A percentile compares a stretch with the other conserved stretches of the same genome.
phyloP scores from a whole-genome alignment of 1,140 invertebrate genomes.

The Cotesia chilonis region DNA sequence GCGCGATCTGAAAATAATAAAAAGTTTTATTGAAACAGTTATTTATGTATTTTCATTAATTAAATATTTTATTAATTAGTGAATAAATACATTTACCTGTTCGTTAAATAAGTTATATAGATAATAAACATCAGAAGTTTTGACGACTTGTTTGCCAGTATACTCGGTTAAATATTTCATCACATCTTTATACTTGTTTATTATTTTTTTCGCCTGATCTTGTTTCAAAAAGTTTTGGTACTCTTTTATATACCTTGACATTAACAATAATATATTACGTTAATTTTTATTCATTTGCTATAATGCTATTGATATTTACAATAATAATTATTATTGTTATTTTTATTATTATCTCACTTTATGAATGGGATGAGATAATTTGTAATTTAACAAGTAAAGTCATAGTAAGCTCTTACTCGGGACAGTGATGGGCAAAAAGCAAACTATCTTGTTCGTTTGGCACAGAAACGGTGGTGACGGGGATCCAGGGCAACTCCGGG shows the following conservation, averaged over 20 bases:
- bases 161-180: constrained; percentile 55
- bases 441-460: constrained; percentile 50
- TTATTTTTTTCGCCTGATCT: constrained; percentile 39
- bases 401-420: constrained; percentile 43
- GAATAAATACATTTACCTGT: constrained; percentile 46
- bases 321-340: not conserved
- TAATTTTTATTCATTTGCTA: constrained; percentile 2
- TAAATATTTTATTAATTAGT: not conserved
- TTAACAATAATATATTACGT: constrained; percentile 24
- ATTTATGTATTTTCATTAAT: not conserved
- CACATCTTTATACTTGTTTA: constrained; percentile 51
- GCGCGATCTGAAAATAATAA: constrained; percentile 43
- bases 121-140: constrained; percentile 48
- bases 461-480: constrained; percentile 54
- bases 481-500: constrained; percentile 73
- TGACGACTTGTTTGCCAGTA: constrained; percentile 51
- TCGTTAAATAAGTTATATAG: constrained; percentile 60
- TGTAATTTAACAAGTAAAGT: not conserved
- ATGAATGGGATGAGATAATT: not conserved
- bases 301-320: no score
- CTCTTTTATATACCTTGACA: constrained; percentile 50
- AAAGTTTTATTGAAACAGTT: not conserved
- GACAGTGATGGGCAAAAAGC: constrained; percentile 55
- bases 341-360: not conserved
- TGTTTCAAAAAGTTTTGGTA: constrained; percentile 44